Percentiles rank a stretch among this genome's conserved stretches.
Evolutionary conservation across 2,888 invertebrate genomes (phyloP).

Genomic region (Schizaphis graminum): DNA sequence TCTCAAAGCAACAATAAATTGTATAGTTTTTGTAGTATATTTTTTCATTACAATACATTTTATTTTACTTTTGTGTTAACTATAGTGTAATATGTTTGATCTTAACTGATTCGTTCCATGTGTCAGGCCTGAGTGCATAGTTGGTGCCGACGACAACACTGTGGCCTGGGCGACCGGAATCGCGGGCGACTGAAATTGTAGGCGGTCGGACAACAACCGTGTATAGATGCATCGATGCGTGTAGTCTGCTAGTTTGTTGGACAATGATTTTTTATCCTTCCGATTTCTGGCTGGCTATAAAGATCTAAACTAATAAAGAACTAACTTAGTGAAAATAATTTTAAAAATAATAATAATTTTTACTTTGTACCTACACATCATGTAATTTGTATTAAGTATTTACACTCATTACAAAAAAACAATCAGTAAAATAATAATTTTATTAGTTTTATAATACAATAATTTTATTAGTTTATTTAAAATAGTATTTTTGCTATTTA

Average conservation of each 20-base stretch:
- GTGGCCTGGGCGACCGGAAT: conserved; percentile 62
- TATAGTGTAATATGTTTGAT: background rate
- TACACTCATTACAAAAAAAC: background rate
- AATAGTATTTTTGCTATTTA: background rate
- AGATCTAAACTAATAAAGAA: background rate
- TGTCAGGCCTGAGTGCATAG: conserved; percentile 13
- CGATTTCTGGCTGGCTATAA: background rate
- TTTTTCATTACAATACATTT: background rate
- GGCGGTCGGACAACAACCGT: conserved; percentile 53
- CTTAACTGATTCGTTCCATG: conserved; percentile 56
- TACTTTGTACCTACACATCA: background rate
- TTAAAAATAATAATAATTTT: conserved; percentile 24
- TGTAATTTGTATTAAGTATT: background rate
- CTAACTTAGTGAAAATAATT: background rate
- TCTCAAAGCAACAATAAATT: background rate
- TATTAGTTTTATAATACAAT: background rate
- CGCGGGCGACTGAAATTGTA: conserved; percentile 57
- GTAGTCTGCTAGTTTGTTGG: conserved; percentile 46
- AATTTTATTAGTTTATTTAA: background rate
- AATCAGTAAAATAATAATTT: background rate
- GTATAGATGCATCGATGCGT: conserved; percentile 51
- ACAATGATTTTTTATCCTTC: conserved; percentile 41
- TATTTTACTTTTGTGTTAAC: conserved; percentile 23
- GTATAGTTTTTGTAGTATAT: background rate
- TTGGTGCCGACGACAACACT: conserved; percentile 36